Percentiles rank a stretch among this genome's conserved stretches.
These are phyloP conservation scores for Hafferia zeledoni DNA, from an alignment of 2,797 vertebrate genomes.

Conservation along the genomic window DNA sequence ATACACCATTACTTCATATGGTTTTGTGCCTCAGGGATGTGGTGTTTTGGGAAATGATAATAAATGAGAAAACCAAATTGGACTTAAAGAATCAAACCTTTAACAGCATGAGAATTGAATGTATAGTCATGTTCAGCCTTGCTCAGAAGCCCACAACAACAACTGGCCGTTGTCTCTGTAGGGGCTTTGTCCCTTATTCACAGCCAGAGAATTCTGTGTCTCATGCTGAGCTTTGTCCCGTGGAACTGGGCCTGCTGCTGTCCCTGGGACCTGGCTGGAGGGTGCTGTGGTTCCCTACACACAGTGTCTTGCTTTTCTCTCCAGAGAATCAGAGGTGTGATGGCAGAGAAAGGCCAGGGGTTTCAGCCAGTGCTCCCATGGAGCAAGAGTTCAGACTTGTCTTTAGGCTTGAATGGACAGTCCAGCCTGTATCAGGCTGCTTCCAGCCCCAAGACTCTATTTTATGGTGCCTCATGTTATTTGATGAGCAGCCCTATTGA, in stretches of 20 bases:
- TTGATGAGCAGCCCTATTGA: not conserved
- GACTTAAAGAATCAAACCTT: not conserved
- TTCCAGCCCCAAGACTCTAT: not conserved
- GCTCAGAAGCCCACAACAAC: not conserved
- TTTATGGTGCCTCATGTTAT: not conserved
- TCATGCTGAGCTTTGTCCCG: not conserved
- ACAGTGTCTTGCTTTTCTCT: not conserved
- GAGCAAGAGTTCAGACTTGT: not conserved
- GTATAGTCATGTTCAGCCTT: not conserved
- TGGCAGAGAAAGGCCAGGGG: not conserved
- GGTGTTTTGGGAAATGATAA: not conserved
- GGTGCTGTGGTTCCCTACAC: not conserved
- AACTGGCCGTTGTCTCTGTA: not conserved
- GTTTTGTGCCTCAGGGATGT: not conserved
- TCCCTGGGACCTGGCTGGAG: not conserved
- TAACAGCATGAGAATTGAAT: not conserved
- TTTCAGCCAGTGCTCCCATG: not conserved
- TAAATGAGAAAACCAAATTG: not conserved
- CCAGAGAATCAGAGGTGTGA: not conserved
- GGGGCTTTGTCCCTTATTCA: not conserved
- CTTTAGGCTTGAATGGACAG: not conserved
- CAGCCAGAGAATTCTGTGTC: not conserved
- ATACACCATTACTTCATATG: not conserved
- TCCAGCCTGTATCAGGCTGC: too few species aligned
- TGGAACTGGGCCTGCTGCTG: not conserved